Evolutionary conservation across 2,797 vertebrate genomes (phyloP).

Genomic region (Cirrhinus mrigala): DNA sequence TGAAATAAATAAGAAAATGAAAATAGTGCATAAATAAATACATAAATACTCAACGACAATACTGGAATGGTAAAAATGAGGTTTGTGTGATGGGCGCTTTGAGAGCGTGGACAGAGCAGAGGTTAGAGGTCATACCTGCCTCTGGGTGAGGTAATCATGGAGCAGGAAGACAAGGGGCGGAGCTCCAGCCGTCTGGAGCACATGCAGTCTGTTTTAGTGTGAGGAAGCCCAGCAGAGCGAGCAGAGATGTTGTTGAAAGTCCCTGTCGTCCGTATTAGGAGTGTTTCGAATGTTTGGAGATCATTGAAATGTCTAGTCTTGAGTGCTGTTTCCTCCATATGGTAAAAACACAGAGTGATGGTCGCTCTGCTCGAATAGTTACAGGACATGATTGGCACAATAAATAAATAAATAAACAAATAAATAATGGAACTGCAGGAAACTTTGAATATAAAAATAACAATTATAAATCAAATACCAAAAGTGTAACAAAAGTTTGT

Average conservation of each 20-base stretch:
- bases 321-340: conserved; percentile 29
- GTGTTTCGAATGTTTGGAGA: conserved; percentile 48
- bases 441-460: conserved; percentile 82
- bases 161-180: conserved; percentile 61
- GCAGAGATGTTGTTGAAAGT: conserved; percentile 67
- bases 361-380: conserved; percentile 66
- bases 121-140: conserved; percentile 76
- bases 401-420: conserved; percentile 82
- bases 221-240: conserved; percentile 80
- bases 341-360: conserved; percentile 82
- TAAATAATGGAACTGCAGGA: conserved; percentile 76
- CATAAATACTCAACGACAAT: conserved; percentile 60
- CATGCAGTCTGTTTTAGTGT: conserved; percentile 75
- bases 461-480: conserved; percentile 82
- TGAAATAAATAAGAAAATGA: conserved; percentile 76
- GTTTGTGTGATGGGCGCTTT: conserved; percentile 53
- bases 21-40: conserved; percentile 72
- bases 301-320: not conserved
- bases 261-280: conserved; percentile 32
- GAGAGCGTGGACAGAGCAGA: conserved; percentile 78
- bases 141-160: conserved; percentile 81
- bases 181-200: conserved; percentile 75
- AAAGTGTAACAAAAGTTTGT: conserved; percentile 78
- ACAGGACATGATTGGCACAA: conserved; percentile 80
- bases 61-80: conserved; percentile 62